These are phyloP conservation scores for Zaprionus nigranus DNA, from an alignment of 1,140 invertebrate genomes.

Conservation along the genomic window DNA sequence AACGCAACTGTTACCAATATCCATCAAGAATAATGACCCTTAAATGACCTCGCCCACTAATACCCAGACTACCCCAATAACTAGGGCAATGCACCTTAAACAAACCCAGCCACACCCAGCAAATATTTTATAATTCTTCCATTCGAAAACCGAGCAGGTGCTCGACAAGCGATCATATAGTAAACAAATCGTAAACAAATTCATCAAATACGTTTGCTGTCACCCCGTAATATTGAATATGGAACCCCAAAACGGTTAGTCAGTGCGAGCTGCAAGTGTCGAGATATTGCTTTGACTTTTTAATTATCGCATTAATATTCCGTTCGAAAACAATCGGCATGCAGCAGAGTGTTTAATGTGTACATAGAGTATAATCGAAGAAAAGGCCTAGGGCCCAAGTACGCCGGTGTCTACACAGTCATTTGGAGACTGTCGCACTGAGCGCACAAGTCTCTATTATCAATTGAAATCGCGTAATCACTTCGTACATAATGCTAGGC, in stretches of 20 bases:
- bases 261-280: not conserved
- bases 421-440: conserved; percentile 27
- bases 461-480: conserved; percentile 2
- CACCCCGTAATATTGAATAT: not conserved
- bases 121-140: conserved; percentile 6
- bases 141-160: conserved; percentile 43
- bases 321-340: conserved; percentile 20
- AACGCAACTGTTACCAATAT: not conserved
- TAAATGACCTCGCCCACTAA: not conserved
- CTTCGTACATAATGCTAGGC: conserved; percentile 22
- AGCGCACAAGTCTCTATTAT: not conserved
- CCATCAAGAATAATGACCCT: not conserved
- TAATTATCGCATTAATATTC: conserved; percentile 56
- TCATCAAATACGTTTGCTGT: not conserved
- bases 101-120: not conserved
- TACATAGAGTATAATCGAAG: conserved; percentile 15
- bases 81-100: conserved; percentile 28
- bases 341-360: not conserved
- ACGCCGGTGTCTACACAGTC: conserved; percentile 38
- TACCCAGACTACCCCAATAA: not conserved
- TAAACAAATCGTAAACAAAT: conserved; percentile 23
- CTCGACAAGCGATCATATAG: conserved; percentile 1
- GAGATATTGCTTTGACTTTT: conserved; percentile 34
- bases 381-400: conserved; percentile 3
- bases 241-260: not conserved